phyloP scores from a whole-genome alignment of 2,797 vertebrate species.

The Vireo griseus region DNA sequence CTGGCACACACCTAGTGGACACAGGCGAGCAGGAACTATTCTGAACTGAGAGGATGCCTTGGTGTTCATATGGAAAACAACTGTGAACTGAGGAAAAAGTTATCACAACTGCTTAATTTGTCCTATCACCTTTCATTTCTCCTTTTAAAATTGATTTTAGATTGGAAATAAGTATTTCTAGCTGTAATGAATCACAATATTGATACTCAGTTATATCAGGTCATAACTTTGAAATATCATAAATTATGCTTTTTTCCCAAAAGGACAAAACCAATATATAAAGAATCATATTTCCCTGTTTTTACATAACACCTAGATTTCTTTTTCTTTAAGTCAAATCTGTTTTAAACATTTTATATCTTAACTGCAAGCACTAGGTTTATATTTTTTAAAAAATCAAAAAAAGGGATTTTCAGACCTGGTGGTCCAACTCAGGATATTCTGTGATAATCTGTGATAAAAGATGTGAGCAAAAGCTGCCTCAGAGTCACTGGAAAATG shows the following conservation, averaged over 20 bases:
- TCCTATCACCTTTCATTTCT: background rate
- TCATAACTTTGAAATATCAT: background rate
- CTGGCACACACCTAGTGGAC: background rate
- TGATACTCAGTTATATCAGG: background rate
- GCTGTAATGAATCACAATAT: background rate
- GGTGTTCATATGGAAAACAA: background rate
- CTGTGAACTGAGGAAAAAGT: background rate
- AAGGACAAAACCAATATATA: background rate
- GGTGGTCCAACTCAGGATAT: rapidly evolving
- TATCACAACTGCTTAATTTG: background rate
- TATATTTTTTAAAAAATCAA: background rate
- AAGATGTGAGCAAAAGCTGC: background rate
- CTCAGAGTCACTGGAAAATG: background rate
- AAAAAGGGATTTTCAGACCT: background rate
- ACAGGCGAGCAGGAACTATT: background rate
- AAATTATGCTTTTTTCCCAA: background rate
- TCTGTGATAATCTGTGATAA: background rate
- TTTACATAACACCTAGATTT: background rate
- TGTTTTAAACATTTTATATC: background rate
- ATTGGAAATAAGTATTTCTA: background rate
- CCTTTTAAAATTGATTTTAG: background rate
- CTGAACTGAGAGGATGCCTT: background rate
- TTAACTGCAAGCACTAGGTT: background rate
- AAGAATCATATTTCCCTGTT: background rate
- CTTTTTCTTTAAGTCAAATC: background rate